These are phyloP conservation scores for Apocheima hispidaria DNA, from an alignment of 2,888 invertebrate species.

Conservation along the genomic window DNA sequence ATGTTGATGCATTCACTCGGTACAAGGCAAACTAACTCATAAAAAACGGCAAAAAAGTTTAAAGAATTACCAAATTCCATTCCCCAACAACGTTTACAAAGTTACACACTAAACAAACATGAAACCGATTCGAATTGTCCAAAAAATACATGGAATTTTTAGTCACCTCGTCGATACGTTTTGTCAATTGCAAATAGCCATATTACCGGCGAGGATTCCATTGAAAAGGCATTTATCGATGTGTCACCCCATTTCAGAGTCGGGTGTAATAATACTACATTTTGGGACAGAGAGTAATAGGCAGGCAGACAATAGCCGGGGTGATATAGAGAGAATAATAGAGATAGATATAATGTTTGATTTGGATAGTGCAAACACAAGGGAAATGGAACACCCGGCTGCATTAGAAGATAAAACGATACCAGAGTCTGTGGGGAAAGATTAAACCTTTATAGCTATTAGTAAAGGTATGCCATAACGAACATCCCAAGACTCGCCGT, in stretches of 20 bases:
- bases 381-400: conserved; percentile 49
- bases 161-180: conserved; percentile 39
- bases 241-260: conserved; percentile 62
- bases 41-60: neutral
- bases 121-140: conserved; percentile 35
- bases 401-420: conserved; percentile 16
- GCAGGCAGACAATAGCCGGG: conserved; percentile 54
- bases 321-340: conserved; percentile 32
- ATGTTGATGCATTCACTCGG: neutral
- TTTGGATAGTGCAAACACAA: conserved; percentile 53
- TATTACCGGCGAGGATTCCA: conserved; percentile 52
- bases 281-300: conserved; percentile 61
- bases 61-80: neutral
- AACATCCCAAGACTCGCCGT: too few species aligned
- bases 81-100: conserved; percentile 2
- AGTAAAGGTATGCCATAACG: conserved; percentile 11
- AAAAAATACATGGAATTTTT: conserved; percentile 42
- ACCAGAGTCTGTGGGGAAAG: conserved; percentile 9
- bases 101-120: conserved; percentile 24
- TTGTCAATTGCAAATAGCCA: conserved; percentile 52
- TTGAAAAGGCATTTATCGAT: conserved; percentile 61
- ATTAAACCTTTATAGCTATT: conserved; percentile 16
- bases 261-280: conserved; percentile 64
- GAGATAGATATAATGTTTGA: conserved; percentile 35
- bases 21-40: neutral